Evolutionary conservation across 1,140 invertebrate species (phyloP), one percentile per base, ranked within the genome.

Genomic region (Cydia splendana): DNA sequence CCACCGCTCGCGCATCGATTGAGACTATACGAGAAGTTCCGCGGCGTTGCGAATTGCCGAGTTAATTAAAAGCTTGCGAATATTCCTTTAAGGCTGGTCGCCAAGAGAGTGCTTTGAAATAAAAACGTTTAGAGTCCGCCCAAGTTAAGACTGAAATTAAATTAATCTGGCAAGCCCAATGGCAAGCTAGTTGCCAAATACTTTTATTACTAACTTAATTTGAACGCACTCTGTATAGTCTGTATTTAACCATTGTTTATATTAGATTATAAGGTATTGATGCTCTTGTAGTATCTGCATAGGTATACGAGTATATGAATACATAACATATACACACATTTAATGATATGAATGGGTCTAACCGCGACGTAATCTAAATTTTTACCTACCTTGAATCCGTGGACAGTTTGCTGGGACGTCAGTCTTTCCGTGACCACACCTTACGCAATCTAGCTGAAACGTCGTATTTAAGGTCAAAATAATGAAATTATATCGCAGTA

Each of bases 51-150:
- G 30, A 71, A 71, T 71, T 71, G 38, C 67, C 67, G 67, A 71
- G 67, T 71, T 71, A 71, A 71, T 71, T 71, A 71, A 71, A 71
- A 71, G 67, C 67, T 71, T 42, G 67, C 30, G 67, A 71, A 71
- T 71, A 71, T 71, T 71, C 67, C n/a, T 38, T 71, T n/a, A 71
- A 45, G 67, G n/a, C 30, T 24, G 57, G 57, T 62, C 20, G 57
- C 57, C 57, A 62, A 62, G 20, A 62, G 57, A 62, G 57, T 0
- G n/a, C 6, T 57, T 57, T n/a, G 57, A 62, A 24, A 62, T 20
- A 24, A 62, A 62, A 24, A 2, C 30, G n/a, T 71, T 71, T 71
- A 45, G 30, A 71, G 10, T 38, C 15, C 10, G 15, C 28, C 28
- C 65, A 10, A 34, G 4, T 34, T 34, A 34, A 12, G 12, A 67